phyloP scores from a whole-genome alignment of 2,113 vertebrate genomes.

The Pseudopodoces humilis region DNA sequence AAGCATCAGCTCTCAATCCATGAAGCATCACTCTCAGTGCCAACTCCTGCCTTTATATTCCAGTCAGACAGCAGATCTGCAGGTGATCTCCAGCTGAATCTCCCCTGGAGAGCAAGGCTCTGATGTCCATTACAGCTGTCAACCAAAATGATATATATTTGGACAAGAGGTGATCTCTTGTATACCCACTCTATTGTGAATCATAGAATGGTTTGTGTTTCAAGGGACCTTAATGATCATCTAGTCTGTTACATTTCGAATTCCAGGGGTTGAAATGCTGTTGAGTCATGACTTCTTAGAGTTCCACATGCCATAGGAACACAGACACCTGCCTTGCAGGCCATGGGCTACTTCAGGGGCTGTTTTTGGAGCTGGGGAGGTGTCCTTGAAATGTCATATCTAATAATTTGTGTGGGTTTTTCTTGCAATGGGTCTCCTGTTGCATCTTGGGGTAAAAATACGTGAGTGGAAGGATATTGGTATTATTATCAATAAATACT shows the following conservation, averaged over 20 bases:
- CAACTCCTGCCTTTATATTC: not conserved
- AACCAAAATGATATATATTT: conserved; percentile 9
- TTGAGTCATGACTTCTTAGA: not conserved
- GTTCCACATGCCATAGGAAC: not conserved
- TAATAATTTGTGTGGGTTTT: not conserved
- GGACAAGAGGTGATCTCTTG: not conserved
- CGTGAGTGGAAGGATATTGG: not conserved
- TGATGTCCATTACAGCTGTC: conserved; percentile 16
- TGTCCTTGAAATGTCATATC: not conserved
- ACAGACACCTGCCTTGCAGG: not conserved
- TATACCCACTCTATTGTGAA: not conserved
- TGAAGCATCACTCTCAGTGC: not conserved
- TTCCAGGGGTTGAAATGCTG: not conserved
- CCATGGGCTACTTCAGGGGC: not conserved
- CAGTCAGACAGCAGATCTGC: not conserved
- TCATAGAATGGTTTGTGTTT: not conserved
- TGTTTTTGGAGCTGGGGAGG: not conserved
- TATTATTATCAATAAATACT: not conserved
- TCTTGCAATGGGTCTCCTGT: not conserved
- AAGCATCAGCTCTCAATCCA: not conserved
- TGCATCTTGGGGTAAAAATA: not conserved
- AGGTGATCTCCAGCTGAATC: not conserved
- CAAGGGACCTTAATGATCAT: not conserved
- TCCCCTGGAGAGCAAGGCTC: not conserved
- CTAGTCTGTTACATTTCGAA: not conserved